A percentile compares a stretch with the other conserved stretches of the same genome.
phyloP scores from a whole-genome alignment of 2,797 vertebrate species.

The Protosalanx chinensis region DNA sequence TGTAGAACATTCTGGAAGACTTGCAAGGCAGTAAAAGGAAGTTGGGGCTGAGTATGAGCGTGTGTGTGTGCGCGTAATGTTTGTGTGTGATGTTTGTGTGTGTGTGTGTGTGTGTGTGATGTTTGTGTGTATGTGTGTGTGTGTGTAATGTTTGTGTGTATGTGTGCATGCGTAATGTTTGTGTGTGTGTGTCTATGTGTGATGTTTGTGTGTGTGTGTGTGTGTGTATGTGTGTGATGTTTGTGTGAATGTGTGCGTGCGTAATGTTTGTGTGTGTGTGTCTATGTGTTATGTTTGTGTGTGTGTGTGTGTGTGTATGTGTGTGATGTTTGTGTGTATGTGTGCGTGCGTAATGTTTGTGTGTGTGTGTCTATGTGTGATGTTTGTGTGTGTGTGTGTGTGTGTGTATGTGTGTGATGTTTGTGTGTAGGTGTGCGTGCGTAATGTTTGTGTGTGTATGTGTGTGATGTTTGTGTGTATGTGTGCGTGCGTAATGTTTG shows the following conservation, averaged over 20 bases:
- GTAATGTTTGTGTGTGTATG: neutral
- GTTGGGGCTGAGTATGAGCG: neutral
- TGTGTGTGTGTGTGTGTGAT: neutral
- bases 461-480: too few relatives aligned
- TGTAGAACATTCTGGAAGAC: conserved; percentile 28
- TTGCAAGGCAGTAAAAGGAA: conserved; percentile 48
- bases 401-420: neutral
- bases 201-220: neutral
- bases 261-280: neutral
- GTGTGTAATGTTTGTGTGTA: neutral
- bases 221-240: neutral
- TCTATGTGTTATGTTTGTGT: too few relatives aligned
- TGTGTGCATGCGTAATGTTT: neutral
- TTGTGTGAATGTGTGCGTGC: neutral
- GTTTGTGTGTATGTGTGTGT: neutral
- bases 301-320: neutral
- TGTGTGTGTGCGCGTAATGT: neutral
- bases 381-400: too few relatives aligned
- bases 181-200: neutral
- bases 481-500: neutral
- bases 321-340: neutral
- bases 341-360: neutral
- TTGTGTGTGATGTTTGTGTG: neutral
- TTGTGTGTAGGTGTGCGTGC: neutral
- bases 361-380: too few relatives aligned